Evolutionary conservation across 2,113 vertebrate genomes (phyloP).

Genomic region (Pampusana beccarii): DNA sequence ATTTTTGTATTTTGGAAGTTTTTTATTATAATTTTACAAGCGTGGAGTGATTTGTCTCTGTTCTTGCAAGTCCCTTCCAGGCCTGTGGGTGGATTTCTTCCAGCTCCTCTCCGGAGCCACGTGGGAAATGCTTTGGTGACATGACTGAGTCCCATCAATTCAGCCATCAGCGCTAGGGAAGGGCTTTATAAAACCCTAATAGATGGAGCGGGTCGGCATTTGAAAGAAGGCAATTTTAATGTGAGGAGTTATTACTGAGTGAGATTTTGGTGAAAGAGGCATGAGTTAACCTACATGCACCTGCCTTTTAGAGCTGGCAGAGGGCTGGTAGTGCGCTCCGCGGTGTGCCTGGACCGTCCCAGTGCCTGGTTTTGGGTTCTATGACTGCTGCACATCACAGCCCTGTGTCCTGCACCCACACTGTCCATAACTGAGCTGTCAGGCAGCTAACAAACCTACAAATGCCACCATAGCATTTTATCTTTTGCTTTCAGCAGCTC

Average conservation of each 20-base stretch:
- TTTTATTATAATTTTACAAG: background rate
- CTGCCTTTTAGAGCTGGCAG: background rate
- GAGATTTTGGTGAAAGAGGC: background rate
- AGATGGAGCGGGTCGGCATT: background rate
- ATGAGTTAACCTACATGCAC: accelerated
- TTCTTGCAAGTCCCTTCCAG: background rate
- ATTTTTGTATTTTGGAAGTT: background rate
- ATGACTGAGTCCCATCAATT: background rate
- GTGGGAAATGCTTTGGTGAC: background rate
- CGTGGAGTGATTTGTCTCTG: background rate
- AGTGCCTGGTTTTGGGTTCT: accelerated
- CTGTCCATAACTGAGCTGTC: background rate
- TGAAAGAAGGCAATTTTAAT: background rate
- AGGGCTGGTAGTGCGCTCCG: background rate
- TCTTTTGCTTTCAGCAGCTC: background rate
- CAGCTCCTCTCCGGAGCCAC: background rate
- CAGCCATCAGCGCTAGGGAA: background rate
- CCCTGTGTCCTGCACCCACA: background rate
- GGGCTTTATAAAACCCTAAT: background rate
- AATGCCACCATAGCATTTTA: background rate
- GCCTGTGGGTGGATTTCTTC: background rate
- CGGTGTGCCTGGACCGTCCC: background rate
- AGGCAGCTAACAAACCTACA: background rate
- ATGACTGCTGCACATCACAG: accelerated
- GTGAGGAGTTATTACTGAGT: background rate